Conservation (phyloP, 1,140 invertebrate species). For the Bilobella aurantiaca region DNA sequence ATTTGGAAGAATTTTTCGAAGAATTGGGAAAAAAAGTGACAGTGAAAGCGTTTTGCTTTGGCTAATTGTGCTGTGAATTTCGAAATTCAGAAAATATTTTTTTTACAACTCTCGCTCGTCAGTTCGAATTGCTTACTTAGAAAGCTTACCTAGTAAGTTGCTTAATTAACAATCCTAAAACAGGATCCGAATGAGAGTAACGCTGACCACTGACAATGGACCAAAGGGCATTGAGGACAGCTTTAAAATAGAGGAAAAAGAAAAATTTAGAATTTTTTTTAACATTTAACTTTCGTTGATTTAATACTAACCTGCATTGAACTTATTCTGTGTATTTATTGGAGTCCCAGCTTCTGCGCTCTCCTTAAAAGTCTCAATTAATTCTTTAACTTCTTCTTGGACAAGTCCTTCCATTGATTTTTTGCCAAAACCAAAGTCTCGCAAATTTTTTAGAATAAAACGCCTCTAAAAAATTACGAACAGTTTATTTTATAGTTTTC, state of each 20-base stretch:
- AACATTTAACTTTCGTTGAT: not conserved
- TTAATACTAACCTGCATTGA: conserved; percentile 14
- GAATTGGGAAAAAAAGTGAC: not conserved
- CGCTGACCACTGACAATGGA: conserved; percentile 2
- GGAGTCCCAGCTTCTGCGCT: not conserved
- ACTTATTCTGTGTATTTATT: conserved; percentile 9
- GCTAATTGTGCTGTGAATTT: not conserved
- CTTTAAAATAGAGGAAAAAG: not conserved
- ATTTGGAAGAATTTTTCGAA: not conserved
- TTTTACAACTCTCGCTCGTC: not conserved
- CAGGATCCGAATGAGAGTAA: conserved; percentile 11
- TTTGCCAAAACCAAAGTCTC: conserved; percentile 11
- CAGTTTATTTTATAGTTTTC: not conserved
- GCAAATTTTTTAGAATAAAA: conserved; percentile 11
- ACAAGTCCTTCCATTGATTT: conserved; percentile 9
- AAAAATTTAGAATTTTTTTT: not conserved
- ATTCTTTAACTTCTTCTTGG: conserved; percentile 10
- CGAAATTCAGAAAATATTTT: not conserved
- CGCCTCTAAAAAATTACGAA: too few relatives aligned
- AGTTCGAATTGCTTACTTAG: not conserved
- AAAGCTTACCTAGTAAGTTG: not conserved
- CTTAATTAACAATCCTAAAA: not conserved
- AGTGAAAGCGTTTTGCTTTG: not conserved
- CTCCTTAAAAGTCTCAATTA: not conserved
- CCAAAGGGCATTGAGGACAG: conserved; percentile 17